Base-by-base conservation (phyloP, 2,888 invertebrate species). In the Rhamnusium bicolor region DNA sequence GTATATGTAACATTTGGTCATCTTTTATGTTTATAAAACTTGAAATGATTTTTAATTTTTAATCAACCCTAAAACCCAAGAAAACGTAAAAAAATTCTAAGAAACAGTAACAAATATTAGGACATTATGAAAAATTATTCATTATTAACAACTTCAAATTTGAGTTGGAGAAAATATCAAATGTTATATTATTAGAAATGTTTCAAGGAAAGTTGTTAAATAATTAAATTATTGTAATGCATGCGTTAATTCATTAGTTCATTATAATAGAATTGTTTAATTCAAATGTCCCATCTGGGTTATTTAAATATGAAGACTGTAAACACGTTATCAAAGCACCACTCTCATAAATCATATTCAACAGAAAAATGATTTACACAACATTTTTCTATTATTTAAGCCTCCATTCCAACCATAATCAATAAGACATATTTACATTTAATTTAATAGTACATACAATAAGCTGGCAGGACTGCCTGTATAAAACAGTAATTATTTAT, bases 401-500 rank as follows among this genome's bases (percentile, higher is more conserved):
- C 29, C 18, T 40, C 60, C 40, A n/a, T n/a, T 60, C 32, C 12
- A 60, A 18, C 60, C 16, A 72, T 19, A 66, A 18, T 63, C 69
- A 60, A 72, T 74, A 46, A 71, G 51, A 71, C 66, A 73, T 71
- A 77, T 77, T 73, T 73, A 72, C 73, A 77, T 77, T 73, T 77
- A 74, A 74, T 76, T 74, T 72, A 78, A 69, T 72, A 66, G 67
- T 62, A 67, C 56, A 69, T 70, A 77, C 73, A 77, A 77, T 77
- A 62, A 70, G 70, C 66, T 65, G 73, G 54, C 70, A 69, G 58
- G 60, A 61, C 58, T 49, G 72, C 65, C 16, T 69, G 56, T 54
- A 40, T 10, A 74, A 74, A 74, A 51, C 68, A 67, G 60, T 71
- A 73, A 78, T 78, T 78, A 76, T 79, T 79, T 78, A 79, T 75